phyloP scores from a whole-genome alignment of 2,888 invertebrate genomes.

The Leptinotarsa tumamoca region DNA sequence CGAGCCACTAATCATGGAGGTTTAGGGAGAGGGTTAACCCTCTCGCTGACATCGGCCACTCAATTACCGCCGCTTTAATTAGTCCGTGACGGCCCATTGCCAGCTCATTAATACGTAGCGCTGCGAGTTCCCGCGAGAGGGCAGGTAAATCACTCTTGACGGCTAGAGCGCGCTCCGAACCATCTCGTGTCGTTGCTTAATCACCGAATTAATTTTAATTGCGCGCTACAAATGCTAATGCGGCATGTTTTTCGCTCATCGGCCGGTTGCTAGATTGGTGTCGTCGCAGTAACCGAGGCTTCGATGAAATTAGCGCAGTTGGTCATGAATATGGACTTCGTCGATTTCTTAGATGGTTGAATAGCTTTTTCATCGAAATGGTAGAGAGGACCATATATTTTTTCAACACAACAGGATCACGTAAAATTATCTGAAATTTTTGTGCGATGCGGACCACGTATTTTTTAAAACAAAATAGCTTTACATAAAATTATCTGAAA shows the following conservation, averaged over 20 bases:
- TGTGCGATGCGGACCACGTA: too few relatives aligned
- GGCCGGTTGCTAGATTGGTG: conserved; percentile 1
- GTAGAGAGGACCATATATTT: too few relatives aligned
- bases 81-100: conserved; percentile 66
- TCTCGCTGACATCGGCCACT: conserved; percentile 66
- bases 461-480: too few relatives aligned
- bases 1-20: conserved; percentile 61
- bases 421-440: too few relatives aligned
- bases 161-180: conserved; percentile 52
- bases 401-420: too few relatives aligned
- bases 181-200: conserved; percentile 61
- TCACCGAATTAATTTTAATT: conserved; percentile 64
- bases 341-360: neutral
- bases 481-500: too few relatives aligned
- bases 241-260: conserved; percentile 54
- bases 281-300: neutral
- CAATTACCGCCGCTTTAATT: conserved; percentile 66
- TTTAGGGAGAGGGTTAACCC: conserved; percentile 62
- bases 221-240: conserved; percentile 59
- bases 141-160: conserved; percentile 64
- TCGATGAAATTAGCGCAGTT: neutral
- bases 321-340: neutral
- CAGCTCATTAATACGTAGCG: conserved; percentile 64
- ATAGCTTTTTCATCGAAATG: too few relatives aligned
- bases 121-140: conserved; percentile 59